Evolutionary conservation across 2,888 invertebrate species (phyloP).

Genomic region (Noctua fimbriata): DNA sequence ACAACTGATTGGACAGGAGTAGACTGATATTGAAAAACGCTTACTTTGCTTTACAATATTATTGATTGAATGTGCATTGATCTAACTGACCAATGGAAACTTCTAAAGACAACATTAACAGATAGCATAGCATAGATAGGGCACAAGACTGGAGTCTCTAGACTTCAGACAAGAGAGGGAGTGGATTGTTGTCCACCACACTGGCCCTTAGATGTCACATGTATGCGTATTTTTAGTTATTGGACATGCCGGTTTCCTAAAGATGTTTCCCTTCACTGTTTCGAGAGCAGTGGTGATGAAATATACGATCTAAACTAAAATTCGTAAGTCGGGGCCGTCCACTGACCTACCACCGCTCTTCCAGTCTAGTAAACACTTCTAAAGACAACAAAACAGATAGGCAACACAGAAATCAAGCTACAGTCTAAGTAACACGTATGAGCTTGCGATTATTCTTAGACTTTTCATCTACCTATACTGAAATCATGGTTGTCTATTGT

Average conservation of each 20-base stretch:
- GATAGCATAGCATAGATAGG: background rate
- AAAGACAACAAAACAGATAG: background rate
- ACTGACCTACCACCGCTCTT: background rate
- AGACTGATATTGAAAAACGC: background rate
- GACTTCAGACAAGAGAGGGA: background rate
- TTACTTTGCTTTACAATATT: background rate
- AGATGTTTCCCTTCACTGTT: background rate
- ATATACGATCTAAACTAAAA: background rate
- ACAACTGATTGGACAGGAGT: constrained; percentile 61
- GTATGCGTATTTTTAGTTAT: background rate
- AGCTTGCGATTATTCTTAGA: no score
- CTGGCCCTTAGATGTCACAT: background rate
- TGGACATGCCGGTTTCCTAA: background rate
- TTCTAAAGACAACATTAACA: background rate
- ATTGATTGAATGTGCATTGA: background rate
- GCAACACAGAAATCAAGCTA: background rate
- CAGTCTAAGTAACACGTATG: no score
- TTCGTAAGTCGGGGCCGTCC: background rate
- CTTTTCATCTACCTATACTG: no score
- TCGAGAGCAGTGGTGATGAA: background rate
- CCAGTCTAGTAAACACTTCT: background rate
- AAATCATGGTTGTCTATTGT: no score
- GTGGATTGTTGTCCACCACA: background rate
- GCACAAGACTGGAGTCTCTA: background rate
- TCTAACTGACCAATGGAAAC: background rate